These are phyloP conservation scores for Caenorhabditis sp. DNA, from an alignment of 2,888 invertebrate genomes.

Conservation along the genomic window DNA sequence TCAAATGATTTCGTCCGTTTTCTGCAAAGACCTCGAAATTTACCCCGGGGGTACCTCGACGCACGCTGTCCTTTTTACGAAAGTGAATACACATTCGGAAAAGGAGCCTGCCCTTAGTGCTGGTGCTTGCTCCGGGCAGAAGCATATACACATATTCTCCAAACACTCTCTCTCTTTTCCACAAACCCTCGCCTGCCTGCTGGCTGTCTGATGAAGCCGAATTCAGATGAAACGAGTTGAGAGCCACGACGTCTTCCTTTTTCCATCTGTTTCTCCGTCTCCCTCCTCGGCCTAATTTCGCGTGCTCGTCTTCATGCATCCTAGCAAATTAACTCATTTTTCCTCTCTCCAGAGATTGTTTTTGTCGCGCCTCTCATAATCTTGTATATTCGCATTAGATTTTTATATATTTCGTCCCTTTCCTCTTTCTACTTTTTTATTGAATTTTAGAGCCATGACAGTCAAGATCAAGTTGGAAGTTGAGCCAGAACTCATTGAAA, in stretches of 20 bases:
- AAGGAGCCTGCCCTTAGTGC: constrained; percentile 11
- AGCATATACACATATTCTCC: constrained; percentile 15
- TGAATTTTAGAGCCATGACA: constrained; percentile 15
- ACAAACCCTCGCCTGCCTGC: constrained; percentile 2
- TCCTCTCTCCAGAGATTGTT: background rate
- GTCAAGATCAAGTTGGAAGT: constrained; percentile 24
- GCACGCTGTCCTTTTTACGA: background rate
- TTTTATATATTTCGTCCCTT: too few species aligned
- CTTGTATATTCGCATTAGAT: background rate
- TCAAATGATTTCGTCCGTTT: constrained; percentile 7
- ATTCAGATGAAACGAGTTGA: constrained; percentile 25
- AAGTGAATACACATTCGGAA: constrained; percentile 34
- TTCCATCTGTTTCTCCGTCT: constrained; percentile 24
- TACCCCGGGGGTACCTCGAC: constrained; percentile 6
- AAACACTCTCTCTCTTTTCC: constrained; percentile 5
- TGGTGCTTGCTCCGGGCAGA: constrained; percentile 19
- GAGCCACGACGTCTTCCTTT: constrained; percentile 4
- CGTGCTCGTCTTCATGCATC: background rate
- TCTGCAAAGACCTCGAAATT: background rate
- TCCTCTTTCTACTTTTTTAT: too few species aligned
- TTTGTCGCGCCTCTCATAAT: background rate
- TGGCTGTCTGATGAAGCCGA: constrained; percentile 26
- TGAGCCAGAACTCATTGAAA: background rate
- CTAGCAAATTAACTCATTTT: background rate
- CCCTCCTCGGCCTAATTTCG: constrained; percentile 9